phyloP scores from a whole-genome alignment of 1,140 invertebrate genomes.

The Drosophila kohkoa region DNA sequence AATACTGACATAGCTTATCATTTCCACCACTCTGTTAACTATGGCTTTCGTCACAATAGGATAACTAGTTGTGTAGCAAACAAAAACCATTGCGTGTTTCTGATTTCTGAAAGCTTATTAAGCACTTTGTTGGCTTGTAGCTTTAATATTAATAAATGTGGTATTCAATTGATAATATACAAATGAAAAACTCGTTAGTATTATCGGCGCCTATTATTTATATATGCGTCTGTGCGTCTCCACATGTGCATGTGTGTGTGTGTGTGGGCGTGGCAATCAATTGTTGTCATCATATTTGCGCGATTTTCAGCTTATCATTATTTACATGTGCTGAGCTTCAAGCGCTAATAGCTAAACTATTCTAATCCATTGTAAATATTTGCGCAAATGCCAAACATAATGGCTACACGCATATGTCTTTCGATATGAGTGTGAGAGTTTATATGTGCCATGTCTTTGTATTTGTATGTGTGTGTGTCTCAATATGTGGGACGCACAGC shows the following conservation, averaged over 20 bases:
- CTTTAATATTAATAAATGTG: slow-evolving; percentile 27
- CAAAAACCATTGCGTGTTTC: neutral
- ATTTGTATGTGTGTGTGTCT: slow-evolving; percentile 11
- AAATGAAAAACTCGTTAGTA: slow-evolving; percentile 43
- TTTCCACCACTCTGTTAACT: too few relatives aligned
- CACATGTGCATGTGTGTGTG: neutral
- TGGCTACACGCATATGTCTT: slow-evolving; percentile 13
- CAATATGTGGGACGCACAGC: slow-evolving; percentile 39
- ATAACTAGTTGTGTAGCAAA: neutral
- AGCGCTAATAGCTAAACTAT: slow-evolving; percentile 62
- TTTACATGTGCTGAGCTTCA: slow-evolving; percentile 57
- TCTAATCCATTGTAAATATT: slow-evolving; percentile 65
- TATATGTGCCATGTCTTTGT: neutral
- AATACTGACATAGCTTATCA: too few relatives aligned
- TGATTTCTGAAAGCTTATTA: slow-evolving; percentile 13
- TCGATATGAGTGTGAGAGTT: neutral
- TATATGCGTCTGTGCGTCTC: neutral
- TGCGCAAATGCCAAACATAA: slow-evolving; percentile 44
- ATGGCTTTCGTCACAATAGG: neutral
- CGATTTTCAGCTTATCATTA: slow-evolving; percentile 73
- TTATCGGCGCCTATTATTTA: slow-evolving; percentile 29
- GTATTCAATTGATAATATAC: slow-evolving; percentile 38
- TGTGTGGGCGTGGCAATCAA: slow-evolving; percentile 42
- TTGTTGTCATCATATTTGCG: slow-evolving; percentile 65
- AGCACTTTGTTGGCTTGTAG: neutral